Base-by-base conservation (phyloP, 2,797 vertebrate species). In the Enteromius radiatus region DNA sequence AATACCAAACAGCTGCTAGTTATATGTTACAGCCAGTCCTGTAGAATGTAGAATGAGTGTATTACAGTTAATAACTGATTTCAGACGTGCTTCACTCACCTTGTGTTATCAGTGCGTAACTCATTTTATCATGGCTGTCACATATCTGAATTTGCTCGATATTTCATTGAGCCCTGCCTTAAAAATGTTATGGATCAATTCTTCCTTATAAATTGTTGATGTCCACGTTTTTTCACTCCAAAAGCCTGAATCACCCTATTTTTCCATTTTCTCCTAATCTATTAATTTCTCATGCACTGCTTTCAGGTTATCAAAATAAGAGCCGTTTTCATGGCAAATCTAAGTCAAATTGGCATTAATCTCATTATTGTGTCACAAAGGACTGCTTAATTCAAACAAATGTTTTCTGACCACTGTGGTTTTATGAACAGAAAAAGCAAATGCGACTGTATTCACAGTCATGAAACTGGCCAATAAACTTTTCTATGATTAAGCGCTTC, bases 401-500 rank as follows among this genome's bases (percentile, higher is more conserved):
- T 84, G 75, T 68, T 86, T 76, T 76, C 81, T 64, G 33, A 64
- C 82, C 77, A 47, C 38, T 49, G 31, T 17, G 75, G 70, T 86
- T 86, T 81, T 76, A 73, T 47, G 80, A 78, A 84, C 76, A 69
- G 78, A 78, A 81, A 85, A 84, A 43, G 78, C 69, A 28, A 81
- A 43, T 15, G 43, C 65, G 71, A 73, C 77, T 71, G 61, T 81
- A 74, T 87, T 82, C 82, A 77, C 78, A 84, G 85, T 88, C 85
- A 88, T 86, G 85, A 82, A 86, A 78, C 67, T 79, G 81, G 64
- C 71, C 33, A 80, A 81, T 79, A 38, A 64, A 84, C 82, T 80
- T 69, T 83, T 81, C 61, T 41, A 65, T 87, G 87, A 89, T 88
- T 86, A 89, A 84, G 86, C 81, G 61, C 64, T 81, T 86, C 80